Conservation (phyloP, 35 echinoderm and acorn worm genomes). For the Diadema setosum region DNA sequence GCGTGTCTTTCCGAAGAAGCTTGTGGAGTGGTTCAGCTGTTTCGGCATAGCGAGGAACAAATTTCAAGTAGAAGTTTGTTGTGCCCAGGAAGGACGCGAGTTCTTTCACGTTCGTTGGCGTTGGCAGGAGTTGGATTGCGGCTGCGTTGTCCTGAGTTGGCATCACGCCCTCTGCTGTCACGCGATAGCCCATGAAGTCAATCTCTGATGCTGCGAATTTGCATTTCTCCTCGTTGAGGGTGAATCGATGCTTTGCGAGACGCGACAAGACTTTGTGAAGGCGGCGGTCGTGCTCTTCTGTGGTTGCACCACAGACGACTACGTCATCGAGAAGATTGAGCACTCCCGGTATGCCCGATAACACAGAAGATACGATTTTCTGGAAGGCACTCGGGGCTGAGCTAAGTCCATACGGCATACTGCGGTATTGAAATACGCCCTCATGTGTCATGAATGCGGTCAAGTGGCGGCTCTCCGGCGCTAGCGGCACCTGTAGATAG, state of each 20-base stretch:
- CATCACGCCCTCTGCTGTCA: neutral
- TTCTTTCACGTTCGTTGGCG: too few species aligned
- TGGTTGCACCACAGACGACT: neutral
- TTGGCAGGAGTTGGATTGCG: too few species aligned
- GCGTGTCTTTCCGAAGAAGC: neutral
- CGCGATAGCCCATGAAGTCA: slow-evolving; percentile 4
- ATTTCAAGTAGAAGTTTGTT: neutral
- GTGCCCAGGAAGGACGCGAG: too few species aligned
- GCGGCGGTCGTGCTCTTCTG: neutral
- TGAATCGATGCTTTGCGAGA: neutral
- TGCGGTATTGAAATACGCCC: neutral
- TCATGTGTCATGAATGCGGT: slow-evolving; percentile 33
- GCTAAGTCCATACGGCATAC: neutral
- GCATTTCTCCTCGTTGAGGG: slow-evolving; percentile 39
- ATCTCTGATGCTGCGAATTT: neutral
- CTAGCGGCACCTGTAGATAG: neutral
- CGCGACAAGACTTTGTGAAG: neutral
- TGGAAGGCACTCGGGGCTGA: slow-evolving; percentile 9
- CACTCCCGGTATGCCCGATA: neutral
- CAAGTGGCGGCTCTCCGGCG: neutral
- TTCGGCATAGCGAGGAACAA: neutral
- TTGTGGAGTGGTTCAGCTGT: neutral
- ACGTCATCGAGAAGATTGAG: neutral
- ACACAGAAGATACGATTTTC: neutral
- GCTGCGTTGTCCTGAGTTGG: neutral